phyloP scores from a whole-genome alignment of 2,113 vertebrate species.

The Andinoacara biseriatus region DNA sequence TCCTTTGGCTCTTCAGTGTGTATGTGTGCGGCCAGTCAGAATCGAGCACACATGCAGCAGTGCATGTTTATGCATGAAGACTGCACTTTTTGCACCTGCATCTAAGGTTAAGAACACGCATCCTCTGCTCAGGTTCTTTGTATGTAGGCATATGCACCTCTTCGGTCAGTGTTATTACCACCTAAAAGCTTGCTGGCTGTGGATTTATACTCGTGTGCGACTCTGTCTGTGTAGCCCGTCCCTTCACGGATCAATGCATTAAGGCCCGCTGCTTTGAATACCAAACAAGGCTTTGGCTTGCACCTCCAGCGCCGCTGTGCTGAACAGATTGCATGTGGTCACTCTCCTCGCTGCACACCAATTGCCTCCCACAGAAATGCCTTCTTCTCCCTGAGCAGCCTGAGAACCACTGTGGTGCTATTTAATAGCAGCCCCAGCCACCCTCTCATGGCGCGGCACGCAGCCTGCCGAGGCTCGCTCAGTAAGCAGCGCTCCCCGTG shows the following conservation, averaged over 20 bases:
- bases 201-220: conserved; percentile 60
- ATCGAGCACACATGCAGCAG: not conserved
- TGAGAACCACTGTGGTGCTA: conserved; percentile 42
- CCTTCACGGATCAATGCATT: conserved; percentile 74
- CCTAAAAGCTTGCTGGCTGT: conserved; percentile 54
- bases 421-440: conserved; percentile 58
- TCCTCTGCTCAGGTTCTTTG: conserved; percentile 22
- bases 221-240: conserved; percentile 59
- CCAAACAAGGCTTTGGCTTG: conserved; percentile 63
- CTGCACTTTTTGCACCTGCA: not conserved
- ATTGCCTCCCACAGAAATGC: conserved; percentile 52
- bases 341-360: conserved; percentile 42
- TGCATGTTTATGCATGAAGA: conserved; percentile 9
- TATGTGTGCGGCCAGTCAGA: not conserved
- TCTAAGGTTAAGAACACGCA: conserved; percentile 26
- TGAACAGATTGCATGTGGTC: conserved; percentile 61
- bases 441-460: conserved; percentile 42
- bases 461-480: conserved; percentile 44
- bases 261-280: conserved; percentile 69
- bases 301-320: conserved; percentile 49
- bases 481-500: conserved; percentile 36
- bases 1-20: conserved; percentile 23
- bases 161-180: conserved; percentile 53
- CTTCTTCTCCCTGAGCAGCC: conserved; percentile 8
- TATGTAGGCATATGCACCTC: conserved; percentile 29